phyloP scores from a whole-genome alignment of 2,888 invertebrate genomes.

The Argyresthia goedartella region DNA sequence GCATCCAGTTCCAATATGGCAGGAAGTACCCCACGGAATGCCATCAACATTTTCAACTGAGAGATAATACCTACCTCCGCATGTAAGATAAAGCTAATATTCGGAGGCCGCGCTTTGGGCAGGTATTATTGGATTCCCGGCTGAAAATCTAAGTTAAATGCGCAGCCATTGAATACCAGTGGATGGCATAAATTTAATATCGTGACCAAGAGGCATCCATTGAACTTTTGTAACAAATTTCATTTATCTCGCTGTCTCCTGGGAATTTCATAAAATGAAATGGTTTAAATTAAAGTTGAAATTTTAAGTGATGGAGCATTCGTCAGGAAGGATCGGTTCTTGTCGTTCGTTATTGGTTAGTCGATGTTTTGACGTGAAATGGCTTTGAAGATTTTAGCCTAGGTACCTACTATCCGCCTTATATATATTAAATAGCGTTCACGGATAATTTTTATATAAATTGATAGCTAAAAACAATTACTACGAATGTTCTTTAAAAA shows the following conservation, averaged over 20 bases:
- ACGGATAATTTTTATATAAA: too few relatives aligned
- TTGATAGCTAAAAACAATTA: too few relatives aligned
- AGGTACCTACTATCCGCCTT: too few relatives aligned
- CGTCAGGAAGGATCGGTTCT: neutral
- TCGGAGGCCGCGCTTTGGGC: neutral
- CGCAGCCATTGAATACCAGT: slow-evolving; percentile 55
- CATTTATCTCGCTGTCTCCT: slow-evolving; percentile 49
- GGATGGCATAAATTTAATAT: slow-evolving; percentile 66
- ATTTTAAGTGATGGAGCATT: slow-evolving; percentile 22
- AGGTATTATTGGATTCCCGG: slow-evolving; percentile 38
- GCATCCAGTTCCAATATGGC: too few relatives aligned
- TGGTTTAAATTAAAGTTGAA: slow-evolving; percentile 34
- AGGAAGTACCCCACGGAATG: too few relatives aligned
- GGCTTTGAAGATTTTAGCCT: too few relatives aligned
- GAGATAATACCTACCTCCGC: too few relatives aligned
- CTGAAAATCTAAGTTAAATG: slow-evolving; percentile 54
- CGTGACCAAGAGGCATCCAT: slow-evolving; percentile 49
- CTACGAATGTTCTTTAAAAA: too few relatives aligned
- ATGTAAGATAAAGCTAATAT: too few relatives aligned
- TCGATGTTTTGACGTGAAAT: too few relatives aligned
- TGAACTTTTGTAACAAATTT: slow-evolving; percentile 66
- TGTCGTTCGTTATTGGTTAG: neutral
- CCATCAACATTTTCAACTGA: too few relatives aligned
- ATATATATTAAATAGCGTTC: too few relatives aligned
- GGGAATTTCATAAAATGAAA: slow-evolving; percentile 61